Conservation (phyloP, 2,888 invertebrate genomes). For the Hydrotaea diabolus region DNA sequence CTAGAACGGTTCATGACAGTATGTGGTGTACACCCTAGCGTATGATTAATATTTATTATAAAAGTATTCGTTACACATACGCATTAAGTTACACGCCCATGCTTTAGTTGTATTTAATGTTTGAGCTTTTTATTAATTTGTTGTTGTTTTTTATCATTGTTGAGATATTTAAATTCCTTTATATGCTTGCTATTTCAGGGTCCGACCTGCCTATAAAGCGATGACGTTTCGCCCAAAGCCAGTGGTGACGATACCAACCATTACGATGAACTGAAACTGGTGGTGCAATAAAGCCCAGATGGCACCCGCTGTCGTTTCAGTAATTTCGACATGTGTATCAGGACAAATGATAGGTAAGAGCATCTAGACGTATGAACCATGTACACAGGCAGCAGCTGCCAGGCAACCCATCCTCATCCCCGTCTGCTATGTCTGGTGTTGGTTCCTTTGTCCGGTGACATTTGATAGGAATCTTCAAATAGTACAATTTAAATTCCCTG, state of each 20-base stretch:
- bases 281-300: slow-evolving; percentile 91
- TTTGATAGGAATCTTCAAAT: not conserved
- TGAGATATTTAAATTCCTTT: not conserved
- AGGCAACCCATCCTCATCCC: too few relatives aligned
- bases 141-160: not conserved
- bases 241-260: slow-evolving; percentile 80
- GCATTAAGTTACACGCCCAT: too few relatives aligned
- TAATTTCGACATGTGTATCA: slow-evolving; percentile 96
- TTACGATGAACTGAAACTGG: slow-evolving; percentile 85
- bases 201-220: slow-evolving; percentile 79
- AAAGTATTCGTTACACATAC: too few relatives aligned
- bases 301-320: slow-evolving; percentile 94
- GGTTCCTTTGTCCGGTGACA: not conserved
- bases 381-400: too few relatives aligned
- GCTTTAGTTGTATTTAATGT: too few relatives aligned
- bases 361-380: too few relatives aligned
- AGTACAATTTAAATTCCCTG: not conserved
- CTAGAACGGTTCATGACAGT: too few relatives aligned
- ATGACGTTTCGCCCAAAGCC: slow-evolving; percentile 78
- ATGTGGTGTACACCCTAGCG: too few relatives aligned
- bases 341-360: slow-evolving; percentile 92
- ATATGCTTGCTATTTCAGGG: slow-evolving; percentile 74
- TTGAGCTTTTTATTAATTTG: too few relatives aligned
- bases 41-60: too few relatives aligned
- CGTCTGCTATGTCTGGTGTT: too few relatives aligned